Conservation (phyloP, 1,140 invertebrate species). For the Aporrectodea caliginosa region DNA sequence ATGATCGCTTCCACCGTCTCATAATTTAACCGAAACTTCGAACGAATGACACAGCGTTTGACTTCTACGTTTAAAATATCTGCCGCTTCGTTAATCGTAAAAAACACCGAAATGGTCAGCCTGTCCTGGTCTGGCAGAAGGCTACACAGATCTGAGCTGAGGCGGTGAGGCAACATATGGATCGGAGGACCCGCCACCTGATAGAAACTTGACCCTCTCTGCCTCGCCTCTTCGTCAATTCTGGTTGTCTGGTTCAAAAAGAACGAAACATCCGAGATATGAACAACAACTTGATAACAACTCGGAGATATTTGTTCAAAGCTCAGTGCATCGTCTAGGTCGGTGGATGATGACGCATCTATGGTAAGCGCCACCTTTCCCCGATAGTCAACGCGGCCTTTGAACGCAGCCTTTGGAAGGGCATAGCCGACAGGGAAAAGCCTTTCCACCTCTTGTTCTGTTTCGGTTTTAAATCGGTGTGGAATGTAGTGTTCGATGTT, state of each 20-base stretch:
- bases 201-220: constrained; percentile 41
- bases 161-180: constrained; percentile 52
- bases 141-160: constrained; percentile 54
- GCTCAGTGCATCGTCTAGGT: constrained; percentile 96
- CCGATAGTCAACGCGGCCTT: background rate
- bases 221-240: constrained; percentile 46
- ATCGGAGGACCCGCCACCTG: constrained; percentile 39
- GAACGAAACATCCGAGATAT: constrained; percentile 50
- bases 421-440: background rate
- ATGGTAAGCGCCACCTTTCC: constrained; percentile 84
- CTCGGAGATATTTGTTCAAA: constrained; percentile 36
- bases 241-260: constrained; percentile 43
- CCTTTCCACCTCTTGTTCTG: background rate
- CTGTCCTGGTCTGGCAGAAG: constrained; percentile 47
- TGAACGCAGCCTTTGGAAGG: too few species aligned
- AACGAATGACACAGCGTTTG: constrained; percentile 40
- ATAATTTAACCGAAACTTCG: constrained; percentile 41
- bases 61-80: constrained; percentile 26
- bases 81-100: constrained; percentile 41
- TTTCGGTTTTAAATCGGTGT: constrained; percentile 14
- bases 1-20: constrained; percentile 36
- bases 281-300: constrained; percentile 45
- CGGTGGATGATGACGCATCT: constrained; percentile 91
- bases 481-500: constrained; percentile 41
- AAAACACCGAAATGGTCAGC: constrained; percentile 43